phyloP scores from a whole-genome alignment of 2,797 vertebrate species.

The Silurus lanzhouensis region DNA sequence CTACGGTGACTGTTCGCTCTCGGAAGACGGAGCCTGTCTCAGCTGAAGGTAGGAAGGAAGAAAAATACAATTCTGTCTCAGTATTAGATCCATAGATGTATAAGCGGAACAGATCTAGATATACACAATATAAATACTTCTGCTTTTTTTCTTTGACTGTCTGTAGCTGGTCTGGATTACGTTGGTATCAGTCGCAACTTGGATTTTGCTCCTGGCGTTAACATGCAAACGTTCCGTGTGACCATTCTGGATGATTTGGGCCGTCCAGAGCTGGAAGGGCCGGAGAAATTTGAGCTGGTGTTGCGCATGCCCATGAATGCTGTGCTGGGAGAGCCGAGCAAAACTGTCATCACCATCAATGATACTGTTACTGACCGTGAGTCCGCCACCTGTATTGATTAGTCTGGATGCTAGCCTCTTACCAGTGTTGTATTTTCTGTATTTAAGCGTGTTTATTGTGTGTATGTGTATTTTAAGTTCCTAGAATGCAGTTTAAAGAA shows the following conservation, averaged over 20 bases:
- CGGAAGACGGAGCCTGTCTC: conserved; percentile 81
- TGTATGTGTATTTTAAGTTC: conserved; percentile 68
- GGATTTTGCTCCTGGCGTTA: conserved; percentile 83
- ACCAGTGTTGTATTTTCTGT: background rate
- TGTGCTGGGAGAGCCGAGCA: conserved; percentile 83
- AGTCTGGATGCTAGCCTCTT: background rate
- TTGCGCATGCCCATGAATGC: conserved; percentile 82
- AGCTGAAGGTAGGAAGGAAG: conserved; percentile 77
- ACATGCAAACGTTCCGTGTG: conserved; percentile 81
- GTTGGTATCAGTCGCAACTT: conserved; percentile 82
- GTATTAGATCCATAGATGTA: background rate
- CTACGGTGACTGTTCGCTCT: conserved; percentile 79
- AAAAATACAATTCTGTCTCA: background rate
- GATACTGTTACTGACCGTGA: conserved; percentile 79
- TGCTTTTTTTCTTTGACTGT: background rate
- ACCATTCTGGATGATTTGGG: conserved; percentile 83
- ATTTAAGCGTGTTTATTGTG: too few relatives aligned
- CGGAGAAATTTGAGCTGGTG: conserved; percentile 82
- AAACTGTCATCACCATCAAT: conserved; percentile 81
- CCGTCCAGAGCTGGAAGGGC: conserved; percentile 83
- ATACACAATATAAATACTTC: background rate
- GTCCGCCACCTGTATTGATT: conserved; percentile 56
- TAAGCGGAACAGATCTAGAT: background rate
- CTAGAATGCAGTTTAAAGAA: conserved; percentile 82
- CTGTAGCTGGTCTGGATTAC: conserved; percentile 82